Evolutionary conservation across 2,797 vertebrate species (phyloP).

Genomic region (Myotis pilosus): DNA sequence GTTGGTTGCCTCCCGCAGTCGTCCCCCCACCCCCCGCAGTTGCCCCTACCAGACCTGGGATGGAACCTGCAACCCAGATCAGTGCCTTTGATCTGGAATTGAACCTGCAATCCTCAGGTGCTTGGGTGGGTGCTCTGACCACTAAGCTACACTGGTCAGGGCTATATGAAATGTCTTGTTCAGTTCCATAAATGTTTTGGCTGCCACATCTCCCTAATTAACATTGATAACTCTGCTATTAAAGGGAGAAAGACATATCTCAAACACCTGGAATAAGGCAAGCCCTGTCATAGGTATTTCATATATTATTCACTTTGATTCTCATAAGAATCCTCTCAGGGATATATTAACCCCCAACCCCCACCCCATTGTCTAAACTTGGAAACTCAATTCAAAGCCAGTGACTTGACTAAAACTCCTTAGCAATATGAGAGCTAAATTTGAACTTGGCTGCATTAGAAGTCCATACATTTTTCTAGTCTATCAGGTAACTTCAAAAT

Average conservation of each 20-base stretch:
- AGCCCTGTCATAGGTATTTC: not conserved
- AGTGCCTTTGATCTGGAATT: too few relatives aligned
- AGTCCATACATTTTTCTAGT: not conserved
- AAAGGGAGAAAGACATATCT: not conserved
- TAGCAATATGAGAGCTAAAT: not conserved
- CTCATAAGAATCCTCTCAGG: not conserved
- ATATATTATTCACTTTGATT: not conserved
- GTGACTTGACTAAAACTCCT: not conserved
- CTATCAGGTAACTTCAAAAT: not conserved
- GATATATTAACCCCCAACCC: not conserved
- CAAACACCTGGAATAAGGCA: not conserved
- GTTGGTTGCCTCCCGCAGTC: too few relatives aligned
- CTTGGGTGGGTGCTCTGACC: too few relatives aligned
- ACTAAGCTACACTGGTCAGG: too few relatives aligned
- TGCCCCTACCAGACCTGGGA: too few relatives aligned
- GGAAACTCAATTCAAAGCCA: not conserved
- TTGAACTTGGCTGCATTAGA: not conserved
- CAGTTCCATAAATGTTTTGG: not conserved
- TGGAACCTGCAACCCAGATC: too few relatives aligned
- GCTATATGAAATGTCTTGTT: not conserved
- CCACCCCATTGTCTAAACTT: not conserved
- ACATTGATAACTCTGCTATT: not conserved
- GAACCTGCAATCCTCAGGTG: too few relatives aligned
- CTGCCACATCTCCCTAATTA: not conserved
- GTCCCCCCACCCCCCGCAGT: too few relatives aligned